phyloP scores from a whole-genome alignment of 2,888 invertebrate genomes.

The Rutpela maculata region DNA sequence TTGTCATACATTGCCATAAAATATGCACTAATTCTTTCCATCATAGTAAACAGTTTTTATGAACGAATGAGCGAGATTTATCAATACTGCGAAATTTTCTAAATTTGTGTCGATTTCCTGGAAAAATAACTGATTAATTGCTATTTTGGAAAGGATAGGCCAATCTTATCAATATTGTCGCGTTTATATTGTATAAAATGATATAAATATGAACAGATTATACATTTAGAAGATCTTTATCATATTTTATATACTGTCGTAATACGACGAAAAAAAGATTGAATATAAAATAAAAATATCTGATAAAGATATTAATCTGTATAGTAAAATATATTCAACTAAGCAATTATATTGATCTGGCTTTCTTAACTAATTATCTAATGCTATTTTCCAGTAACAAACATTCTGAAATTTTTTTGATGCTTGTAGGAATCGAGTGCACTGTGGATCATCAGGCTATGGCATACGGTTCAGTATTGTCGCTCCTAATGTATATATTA shows the following conservation, averaged over 20 bases:
- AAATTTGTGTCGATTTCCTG: not conserved
- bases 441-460: no score
- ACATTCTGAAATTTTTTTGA: no score
- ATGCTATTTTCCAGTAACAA: no score
- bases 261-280: not conserved
- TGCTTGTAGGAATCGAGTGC: no score
- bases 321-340: no score
- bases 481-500: no score
- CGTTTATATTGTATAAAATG: not conserved
- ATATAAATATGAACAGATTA: not conserved
- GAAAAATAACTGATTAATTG: not conserved
- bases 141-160: not conserved
- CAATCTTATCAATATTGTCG: not conserved
- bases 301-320: no score
- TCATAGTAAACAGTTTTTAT: not conserved
- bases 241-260: not conserved
- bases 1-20: not conserved
- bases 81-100: not conserved
- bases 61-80: not conserved
- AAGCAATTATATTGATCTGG: no score
- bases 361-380: no score
- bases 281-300: no score
- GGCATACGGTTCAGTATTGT: no score
- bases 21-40: not conserved
- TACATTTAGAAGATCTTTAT: not conserved